Base-by-base conservation (phyloP, 1,140 invertebrate genomes). In the Agrypnia vestita region DNA sequence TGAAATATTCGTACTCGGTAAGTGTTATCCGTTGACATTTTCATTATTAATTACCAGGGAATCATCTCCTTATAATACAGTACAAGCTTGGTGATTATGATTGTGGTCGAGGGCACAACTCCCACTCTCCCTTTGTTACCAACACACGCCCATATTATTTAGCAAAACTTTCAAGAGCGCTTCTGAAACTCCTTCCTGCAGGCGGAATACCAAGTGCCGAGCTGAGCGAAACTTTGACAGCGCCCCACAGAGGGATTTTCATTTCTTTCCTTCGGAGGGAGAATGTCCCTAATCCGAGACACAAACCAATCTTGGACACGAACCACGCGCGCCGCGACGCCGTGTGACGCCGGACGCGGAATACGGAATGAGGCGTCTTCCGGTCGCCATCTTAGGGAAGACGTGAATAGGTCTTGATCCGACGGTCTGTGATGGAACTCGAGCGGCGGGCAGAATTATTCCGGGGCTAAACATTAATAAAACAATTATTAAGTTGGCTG, bases 281-380 rank as follows among this genome's bases (percentile, higher is more conserved):
- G 67, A 46, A 71, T 71, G 71, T 73, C 49, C 73, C 73, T 75
- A 77, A 80, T 80, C 79, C 79, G 75, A 73, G 61, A 72, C 51
- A 51, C 69, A 71, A 77, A 77, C 76, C 80, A 81, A 81, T 81
- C 80, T 81, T 62, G 76, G 80, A 81, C 80, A 78, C 80, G 80
- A 77, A 81, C 80, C 80, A 81, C 80, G 80, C 80, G 80, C 75
- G 73, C 77, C 76, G 77, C 80, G 80, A 81, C 80, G 76, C 80
- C 49, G 80, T 78, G 73, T 81, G 76, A 78, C 77, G 80, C 72
- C 46, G 71, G 69, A 62, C 61, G 62, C 47, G 71, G 80, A 79
- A 82, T 82, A 82, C 77, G 74, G 72, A 82, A 62, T 78, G 78
- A 78, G 74, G 53, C 69, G 69, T 73, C 69, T 73, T 69, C 64